These are phyloP conservation scores for Lydus trimaculatus DNA, from an alignment of 2,888 invertebrate species.

Conservation along the genomic window DNA sequence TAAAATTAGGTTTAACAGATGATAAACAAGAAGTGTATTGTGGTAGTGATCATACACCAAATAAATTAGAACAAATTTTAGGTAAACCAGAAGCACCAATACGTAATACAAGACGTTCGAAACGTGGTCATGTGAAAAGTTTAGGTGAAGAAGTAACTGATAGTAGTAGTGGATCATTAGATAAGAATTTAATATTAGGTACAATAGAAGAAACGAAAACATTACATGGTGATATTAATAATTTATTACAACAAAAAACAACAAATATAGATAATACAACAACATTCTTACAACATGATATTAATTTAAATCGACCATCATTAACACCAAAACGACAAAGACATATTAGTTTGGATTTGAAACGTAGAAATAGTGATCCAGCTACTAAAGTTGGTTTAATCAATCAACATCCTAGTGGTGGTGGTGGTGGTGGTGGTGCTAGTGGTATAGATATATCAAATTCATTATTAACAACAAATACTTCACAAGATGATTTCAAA, in stretches of 20 bases:
- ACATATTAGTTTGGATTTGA: slow-evolving; percentile 61
- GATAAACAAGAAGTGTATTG: slow-evolving; percentile 51
- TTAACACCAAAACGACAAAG: slow-evolving; percentile 57
- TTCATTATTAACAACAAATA: slow-evolving; percentile 38
- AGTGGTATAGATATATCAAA: slow-evolving; percentile 59
- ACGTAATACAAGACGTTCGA: slow-evolving; percentile 50
- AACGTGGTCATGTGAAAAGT: slow-evolving; percentile 56
- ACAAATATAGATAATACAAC: slow-evolving; percentile 14
- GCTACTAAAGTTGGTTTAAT: slow-evolving; percentile 64
- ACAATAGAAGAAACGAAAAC: slow-evolving; percentile 57
- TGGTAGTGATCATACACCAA: slow-evolving; percentile 50
- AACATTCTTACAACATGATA: slow-evolving; percentile 30
- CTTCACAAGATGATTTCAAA: slow-evolving; percentile 67
- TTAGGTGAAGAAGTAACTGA: slow-evolving; percentile 64
- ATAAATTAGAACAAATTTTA: slow-evolving; percentile 57
- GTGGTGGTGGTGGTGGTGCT: slow-evolving; percentile 45
- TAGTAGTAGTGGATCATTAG: slow-evolving; percentile 49
- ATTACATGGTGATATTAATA: slow-evolving; percentile 26
- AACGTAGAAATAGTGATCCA: slow-evolving; percentile 78
- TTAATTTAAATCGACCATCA: slow-evolving; percentile 27
- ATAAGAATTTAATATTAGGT: slow-evolving; percentile 52
- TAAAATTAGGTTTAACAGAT: slow-evolving; percentile 32
- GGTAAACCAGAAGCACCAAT: slow-evolving; percentile 55
- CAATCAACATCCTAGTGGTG: slow-evolving; percentile 49
- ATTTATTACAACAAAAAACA: slow-evolving; percentile 14